Conservation (phyloP, 2,797 vertebrate genomes). For the Lepilemur ruficaudatus region DNA sequence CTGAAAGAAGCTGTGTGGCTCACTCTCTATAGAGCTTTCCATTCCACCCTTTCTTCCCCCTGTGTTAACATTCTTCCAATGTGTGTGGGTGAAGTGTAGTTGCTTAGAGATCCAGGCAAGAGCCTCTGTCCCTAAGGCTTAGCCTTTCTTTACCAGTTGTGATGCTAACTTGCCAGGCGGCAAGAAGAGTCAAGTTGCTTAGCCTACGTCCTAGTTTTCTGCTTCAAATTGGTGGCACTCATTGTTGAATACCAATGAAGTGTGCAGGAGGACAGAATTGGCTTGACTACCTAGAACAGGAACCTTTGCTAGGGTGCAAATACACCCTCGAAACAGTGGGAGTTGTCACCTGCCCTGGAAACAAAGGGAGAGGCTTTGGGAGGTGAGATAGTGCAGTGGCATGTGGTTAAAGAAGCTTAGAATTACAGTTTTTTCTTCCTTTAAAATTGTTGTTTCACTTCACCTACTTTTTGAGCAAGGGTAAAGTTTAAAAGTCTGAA, state of each 20-base stretch:
- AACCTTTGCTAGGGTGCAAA: conserved; percentile 46
- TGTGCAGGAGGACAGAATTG: conserved; percentile 4
- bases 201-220: conserved; percentile 55
- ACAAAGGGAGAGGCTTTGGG: background rate
- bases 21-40: conserved; percentile 45
- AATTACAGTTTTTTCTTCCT: background rate
- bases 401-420: conserved; percentile 19
- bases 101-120: conserved; percentile 62
- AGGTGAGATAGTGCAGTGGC: background rate
- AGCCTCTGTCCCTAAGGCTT: conserved; percentile 54
- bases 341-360: conserved; percentile 28
- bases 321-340: background rate
- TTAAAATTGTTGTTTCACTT: background rate
- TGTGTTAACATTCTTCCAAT: conserved; percentile 57
- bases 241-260: conserved; percentile 55
- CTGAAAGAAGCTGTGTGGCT: conserved; percentile 37
- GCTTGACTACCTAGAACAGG: conserved; percentile 41
- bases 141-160: conserved; percentile 55
- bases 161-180: conserved; percentile 29
- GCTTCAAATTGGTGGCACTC: conserved; percentile 45
- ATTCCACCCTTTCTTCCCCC: conserved; percentile 32
- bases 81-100: conserved; percentile 61
- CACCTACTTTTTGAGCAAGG: background rate
- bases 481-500: conserved; percentile 30
- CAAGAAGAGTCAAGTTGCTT: conserved; percentile 67